Conservation (phyloP, 2,113 vertebrate genomes). For the Gymnogyps californianus region DNA sequence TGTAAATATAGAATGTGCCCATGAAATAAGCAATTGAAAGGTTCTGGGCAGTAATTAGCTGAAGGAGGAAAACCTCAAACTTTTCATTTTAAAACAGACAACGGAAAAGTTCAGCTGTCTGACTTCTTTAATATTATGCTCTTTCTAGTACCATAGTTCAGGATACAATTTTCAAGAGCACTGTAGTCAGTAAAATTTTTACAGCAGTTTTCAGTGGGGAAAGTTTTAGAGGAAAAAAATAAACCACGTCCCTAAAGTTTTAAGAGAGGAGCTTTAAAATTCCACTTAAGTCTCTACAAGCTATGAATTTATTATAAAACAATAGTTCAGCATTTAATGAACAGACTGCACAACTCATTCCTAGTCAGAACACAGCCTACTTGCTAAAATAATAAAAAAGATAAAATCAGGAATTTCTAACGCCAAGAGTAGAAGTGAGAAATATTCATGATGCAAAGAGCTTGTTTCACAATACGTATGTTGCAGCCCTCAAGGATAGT, state of each 20-base stretch:
- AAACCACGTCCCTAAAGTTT: not conserved
- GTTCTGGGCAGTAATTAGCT: constrained; percentile 22
- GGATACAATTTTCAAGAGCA: not conserved
- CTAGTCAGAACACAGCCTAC: not conserved
- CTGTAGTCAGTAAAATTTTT: not conserved
- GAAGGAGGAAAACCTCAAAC: constrained; percentile 18
- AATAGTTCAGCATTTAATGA: not conserved
- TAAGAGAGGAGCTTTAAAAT: not conserved
- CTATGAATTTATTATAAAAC: not conserved
- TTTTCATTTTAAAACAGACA: constrained; percentile 8
- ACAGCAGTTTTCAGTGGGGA: not conserved
- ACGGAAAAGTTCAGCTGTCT: not conserved
- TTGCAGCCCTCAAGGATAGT: not conserved
- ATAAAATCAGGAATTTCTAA: not conserved
- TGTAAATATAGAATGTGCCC: constrained; percentile 61
- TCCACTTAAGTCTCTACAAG: not conserved
- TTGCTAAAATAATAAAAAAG: not conserved
- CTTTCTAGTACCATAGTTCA: not conserved
- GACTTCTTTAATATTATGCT: not conserved
- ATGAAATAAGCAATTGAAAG: constrained; percentile 32
- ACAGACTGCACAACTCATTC: not conserved
- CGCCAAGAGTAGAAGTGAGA: not conserved
- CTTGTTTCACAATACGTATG: not conserved
- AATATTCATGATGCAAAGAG: not conserved
- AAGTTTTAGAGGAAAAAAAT: not conserved